A percentile compares a stretch with the other conserved stretches of the same genome.
Evolutionary conservation across 2,113 vertebrate species (phyloP).

Genomic region (Serilophus lunatus): DNA sequence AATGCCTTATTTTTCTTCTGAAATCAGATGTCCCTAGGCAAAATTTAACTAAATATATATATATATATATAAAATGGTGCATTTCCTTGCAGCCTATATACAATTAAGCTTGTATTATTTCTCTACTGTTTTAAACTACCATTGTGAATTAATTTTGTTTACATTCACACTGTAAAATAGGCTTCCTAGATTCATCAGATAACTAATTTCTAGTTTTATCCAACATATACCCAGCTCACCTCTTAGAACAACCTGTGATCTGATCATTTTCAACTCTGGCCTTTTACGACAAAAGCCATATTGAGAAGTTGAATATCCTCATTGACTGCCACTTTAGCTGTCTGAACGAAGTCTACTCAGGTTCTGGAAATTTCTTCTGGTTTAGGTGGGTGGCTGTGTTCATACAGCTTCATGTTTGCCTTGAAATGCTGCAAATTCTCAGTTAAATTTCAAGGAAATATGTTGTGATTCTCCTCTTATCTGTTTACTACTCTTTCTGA

Average conservation of each 20-base stretch:
- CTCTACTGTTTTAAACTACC: background rate
- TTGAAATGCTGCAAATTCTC: background rate
- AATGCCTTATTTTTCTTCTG: background rate
- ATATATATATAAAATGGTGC: fast-evolving
- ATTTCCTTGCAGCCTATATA: background rate
- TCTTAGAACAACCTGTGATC: background rate
- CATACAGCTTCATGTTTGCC: background rate
- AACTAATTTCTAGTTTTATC: background rate
- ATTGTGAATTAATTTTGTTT: background rate
- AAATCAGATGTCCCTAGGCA: background rate
- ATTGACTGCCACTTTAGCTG: background rate
- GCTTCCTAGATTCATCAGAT: background rate
- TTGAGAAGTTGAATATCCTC: background rate
- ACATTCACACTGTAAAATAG: background rate
- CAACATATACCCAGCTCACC: background rate
- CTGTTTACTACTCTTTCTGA: background rate
- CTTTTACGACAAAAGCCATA: background rate
- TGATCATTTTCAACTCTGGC: background rate
- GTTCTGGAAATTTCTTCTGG: background rate
- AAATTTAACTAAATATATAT: background rate
- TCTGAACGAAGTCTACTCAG: background rate
- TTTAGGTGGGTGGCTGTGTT: background rate
- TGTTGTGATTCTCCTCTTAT: background rate
- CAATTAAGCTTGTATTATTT: background rate
- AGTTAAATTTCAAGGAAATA: background rate